phyloP scores from a whole-genome alignment of 2,888 invertebrate genomes.

The Campoplex nolae region DNA sequence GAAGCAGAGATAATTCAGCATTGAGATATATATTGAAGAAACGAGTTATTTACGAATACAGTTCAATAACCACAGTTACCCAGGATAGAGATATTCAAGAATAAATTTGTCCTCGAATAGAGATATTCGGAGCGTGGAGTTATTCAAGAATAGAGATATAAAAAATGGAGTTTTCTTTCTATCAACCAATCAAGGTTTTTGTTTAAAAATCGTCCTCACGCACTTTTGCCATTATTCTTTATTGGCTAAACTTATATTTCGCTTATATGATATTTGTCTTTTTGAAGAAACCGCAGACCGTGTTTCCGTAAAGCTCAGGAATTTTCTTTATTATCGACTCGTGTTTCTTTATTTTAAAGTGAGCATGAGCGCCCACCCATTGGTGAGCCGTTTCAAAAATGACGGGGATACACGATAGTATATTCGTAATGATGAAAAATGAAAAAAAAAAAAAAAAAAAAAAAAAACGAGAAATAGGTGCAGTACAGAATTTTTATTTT shows the following conservation, averaged over 20 bases:
- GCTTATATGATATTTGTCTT: not conserved
- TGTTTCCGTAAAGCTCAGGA: not conserved
- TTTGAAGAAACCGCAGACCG: not conserved
- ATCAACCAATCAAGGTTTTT: not conserved
- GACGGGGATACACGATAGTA: not conserved
- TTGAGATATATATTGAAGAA: too few relatives aligned
- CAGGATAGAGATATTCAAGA: too few relatives aligned
- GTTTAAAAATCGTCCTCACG: not conserved
- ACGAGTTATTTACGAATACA: too few relatives aligned
- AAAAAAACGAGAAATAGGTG: not conserved
- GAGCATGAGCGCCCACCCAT: not conserved
- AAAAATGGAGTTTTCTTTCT: not conserved
- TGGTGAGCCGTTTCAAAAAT: not conserved
- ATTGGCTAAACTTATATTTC: not conserved
- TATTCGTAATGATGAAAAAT: not conserved
- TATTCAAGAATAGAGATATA: too few relatives aligned
- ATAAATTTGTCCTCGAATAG: too few relatives aligned
- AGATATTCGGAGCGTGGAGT: too few relatives aligned
- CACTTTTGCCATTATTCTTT: not conserved
- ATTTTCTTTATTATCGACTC: not conserved
- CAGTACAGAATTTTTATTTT: not conserved
- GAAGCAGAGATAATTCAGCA: too few relatives aligned
- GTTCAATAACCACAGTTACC: too few relatives aligned
- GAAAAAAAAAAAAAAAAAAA: too few relatives aligned
- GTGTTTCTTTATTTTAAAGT: not conserved